These are phyloP conservation scores for Chelonus insularis DNA, from an alignment of 1,140 invertebrate species.

Conservation along the genomic window DNA sequence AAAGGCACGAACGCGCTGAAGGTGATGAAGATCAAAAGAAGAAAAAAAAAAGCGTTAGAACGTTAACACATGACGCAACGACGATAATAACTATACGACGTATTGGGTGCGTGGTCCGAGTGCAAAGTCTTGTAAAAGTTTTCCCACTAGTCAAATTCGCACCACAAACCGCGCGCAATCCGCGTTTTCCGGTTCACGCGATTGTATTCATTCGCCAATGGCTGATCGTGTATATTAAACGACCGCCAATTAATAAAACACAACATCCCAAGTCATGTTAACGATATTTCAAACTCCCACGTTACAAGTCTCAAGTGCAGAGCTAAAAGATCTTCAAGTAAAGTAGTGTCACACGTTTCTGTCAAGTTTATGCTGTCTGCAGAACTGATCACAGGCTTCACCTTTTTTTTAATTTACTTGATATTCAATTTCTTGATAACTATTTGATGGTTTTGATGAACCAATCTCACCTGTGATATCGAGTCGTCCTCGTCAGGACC, in stretches of 20 bases:
- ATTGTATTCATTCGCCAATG: background rate
- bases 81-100: slow-evolving; percentile 24
- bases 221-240: background rate
- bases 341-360: slow-evolving; percentile 5
- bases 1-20: background rate
- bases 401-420: too few relatives aligned
- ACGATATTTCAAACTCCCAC: background rate
- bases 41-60: slow-evolving; percentile 29
- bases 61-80: slow-evolving; percentile 41
- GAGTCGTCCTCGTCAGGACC: too few relatives aligned
- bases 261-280: background rate
- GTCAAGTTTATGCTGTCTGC: background rate
- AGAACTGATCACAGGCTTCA: background rate
- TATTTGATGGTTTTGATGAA: too few relatives aligned
- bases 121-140: slow-evolving; percentile 9
- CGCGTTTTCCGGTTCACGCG: slow-evolving; percentile 2
- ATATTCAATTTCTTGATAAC: too few relatives aligned
- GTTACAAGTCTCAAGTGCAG: background rate
- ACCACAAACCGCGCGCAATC: background rate
- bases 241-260: background rate
- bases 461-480: too few relatives aligned
- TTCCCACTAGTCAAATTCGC: background rate
- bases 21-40: background rate
- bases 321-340: background rate
- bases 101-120: background rate